Evolutionary conservation across 1,140 invertebrate genomes (phyloP).

Genomic region (Papilio machaon): DNA sequence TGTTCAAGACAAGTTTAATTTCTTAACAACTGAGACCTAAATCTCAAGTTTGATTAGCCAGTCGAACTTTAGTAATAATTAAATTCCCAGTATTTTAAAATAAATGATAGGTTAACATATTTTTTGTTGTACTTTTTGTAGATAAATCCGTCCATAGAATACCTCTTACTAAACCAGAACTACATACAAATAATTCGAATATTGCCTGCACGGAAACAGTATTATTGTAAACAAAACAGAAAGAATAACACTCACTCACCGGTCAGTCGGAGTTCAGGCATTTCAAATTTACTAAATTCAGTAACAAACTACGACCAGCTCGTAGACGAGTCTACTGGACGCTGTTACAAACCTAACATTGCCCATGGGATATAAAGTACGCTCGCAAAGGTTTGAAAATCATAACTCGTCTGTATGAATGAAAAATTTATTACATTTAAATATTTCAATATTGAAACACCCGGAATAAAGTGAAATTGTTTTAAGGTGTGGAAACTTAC

Average conservation of each 20-base stretch:
- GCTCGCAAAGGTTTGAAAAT: not conserved
- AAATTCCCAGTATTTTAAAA: not conserved
- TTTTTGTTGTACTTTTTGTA: not conserved
- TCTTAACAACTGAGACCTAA: not conserved
- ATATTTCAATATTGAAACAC: no score
- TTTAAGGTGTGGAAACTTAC: no score
- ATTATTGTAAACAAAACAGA: not conserved
- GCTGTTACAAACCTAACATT: not conserved
- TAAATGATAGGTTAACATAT: not conserved
- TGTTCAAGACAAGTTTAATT: not conserved
- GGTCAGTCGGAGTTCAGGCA: conserved; percentile 7
- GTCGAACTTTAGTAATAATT: no score
- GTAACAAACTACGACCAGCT: conserved; percentile 7
- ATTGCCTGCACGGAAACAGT: not conserved
- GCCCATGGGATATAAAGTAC: not conserved
- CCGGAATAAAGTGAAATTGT: no score
- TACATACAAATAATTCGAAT: not conserved
- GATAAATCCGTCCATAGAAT: not conserved
- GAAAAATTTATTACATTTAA: not conserved
- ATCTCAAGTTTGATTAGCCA: not conserved
- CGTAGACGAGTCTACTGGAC: not conserved
- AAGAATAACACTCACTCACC: conserved; percentile 5
- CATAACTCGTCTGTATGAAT: not conserved
- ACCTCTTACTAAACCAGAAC: not conserved
- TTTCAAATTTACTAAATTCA: conserved; percentile 13